phyloP scores from a whole-genome alignment of 2,113 vertebrate species.

The Empidonax traillii region DNA sequence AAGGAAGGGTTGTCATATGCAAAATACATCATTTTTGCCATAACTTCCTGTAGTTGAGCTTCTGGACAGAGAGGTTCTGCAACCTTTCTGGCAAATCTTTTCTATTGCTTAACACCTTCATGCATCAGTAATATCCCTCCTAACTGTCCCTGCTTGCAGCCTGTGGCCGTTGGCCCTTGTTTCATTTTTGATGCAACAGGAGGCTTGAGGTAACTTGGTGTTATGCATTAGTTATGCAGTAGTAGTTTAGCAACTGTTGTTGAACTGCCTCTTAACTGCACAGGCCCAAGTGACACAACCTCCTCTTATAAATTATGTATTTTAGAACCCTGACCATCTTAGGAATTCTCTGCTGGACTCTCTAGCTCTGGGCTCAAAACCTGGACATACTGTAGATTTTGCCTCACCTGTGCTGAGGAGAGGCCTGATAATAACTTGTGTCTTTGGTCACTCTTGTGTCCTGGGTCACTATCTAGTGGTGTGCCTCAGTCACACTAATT shows the following conservation, averaged over 20 bases:
- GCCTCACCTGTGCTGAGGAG: background rate
- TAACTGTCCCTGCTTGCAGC: background rate
- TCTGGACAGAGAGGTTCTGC: background rate
- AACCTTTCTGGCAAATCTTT: background rate
- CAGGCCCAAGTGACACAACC: background rate
- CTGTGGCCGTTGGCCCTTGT: background rate
- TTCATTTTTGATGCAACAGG: background rate
- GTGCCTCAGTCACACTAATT: background rate
- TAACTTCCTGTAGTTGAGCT: background rate
- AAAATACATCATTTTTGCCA: background rate
- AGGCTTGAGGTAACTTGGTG: rapidly evolving
- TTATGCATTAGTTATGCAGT: background rate
- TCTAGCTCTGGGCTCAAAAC: background rate
- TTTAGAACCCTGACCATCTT: background rate
- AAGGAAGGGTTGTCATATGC: background rate
- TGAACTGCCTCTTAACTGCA: background rate
- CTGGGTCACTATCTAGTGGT: background rate
- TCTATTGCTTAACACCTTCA: background rate
- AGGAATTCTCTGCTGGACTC: background rate
- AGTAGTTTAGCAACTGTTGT: background rate
- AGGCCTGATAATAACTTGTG: background rate
- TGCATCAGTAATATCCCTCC: background rate
- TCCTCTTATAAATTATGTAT: rapidly evolving
- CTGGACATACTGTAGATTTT: background rate
- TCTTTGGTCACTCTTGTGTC: background rate